Evolutionary conservation across 2,797 vertebrate species (phyloP).

Genomic region (Pterois miles): DNA sequence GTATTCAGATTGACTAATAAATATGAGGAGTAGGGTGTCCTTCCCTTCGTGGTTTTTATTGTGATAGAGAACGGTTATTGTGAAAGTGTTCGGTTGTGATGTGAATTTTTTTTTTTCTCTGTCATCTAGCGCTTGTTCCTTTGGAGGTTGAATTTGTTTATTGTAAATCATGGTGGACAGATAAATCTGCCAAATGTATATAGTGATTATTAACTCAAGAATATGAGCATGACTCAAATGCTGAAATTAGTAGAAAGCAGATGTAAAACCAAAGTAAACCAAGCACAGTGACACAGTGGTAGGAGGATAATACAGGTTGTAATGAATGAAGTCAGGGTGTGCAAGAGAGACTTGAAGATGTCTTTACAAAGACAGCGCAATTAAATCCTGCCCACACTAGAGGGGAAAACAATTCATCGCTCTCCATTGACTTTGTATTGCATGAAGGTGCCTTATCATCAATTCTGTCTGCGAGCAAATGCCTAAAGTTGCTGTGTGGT

Average conservation of each 20-base stretch:
- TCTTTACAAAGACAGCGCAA: background rate
- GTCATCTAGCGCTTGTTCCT: background rate
- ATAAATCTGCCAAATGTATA: background rate
- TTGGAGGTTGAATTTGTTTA: background rate
- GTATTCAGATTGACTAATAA: background rate
- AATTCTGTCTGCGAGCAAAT: too few species aligned
- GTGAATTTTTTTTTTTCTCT: background rate
- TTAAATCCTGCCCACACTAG: too few species aligned
- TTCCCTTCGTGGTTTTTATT: background rate
- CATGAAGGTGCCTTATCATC: too few species aligned
- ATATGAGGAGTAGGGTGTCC: background rate
- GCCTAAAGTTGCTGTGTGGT: too few species aligned
- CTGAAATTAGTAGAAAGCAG: background rate
- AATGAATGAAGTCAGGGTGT: background rate
- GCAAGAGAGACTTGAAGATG: background rate
- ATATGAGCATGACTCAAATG: background rate
- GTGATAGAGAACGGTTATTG: background rate
- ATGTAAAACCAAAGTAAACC: background rate
- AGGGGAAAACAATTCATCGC: too few species aligned
- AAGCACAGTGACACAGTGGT: background rate
- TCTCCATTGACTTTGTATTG: too few species aligned
- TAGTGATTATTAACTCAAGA: background rate
- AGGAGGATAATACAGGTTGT: background rate
- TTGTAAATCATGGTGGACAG: background rate
- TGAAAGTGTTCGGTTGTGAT: background rate